Base-by-base conservation (phyloP, 2,797 vertebrate species). In the Apogon hyalosoma region DNA sequence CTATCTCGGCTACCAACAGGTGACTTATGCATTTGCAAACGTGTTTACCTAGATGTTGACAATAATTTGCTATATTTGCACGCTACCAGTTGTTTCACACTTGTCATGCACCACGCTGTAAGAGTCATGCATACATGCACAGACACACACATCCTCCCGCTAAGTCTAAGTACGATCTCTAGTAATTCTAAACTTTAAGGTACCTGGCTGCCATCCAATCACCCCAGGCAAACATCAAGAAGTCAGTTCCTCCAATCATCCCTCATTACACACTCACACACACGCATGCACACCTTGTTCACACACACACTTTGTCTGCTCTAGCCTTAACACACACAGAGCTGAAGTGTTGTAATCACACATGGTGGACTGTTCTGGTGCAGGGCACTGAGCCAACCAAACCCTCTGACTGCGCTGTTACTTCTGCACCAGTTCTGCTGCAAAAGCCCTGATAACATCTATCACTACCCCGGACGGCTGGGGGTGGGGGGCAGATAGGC, bases 401-500 rank as follows among this genome's bases (percentile, higher is more conserved):
- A 62, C 65, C 62, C 49, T 79, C 66, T 61, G 73, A 78, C 63
- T 78, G 1, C 12, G n/a, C 70, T 56, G 70, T 66, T 77, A 76
- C 55, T 71, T 56, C 58, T 82, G 57, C 70, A 64, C 55, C 63
- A 73, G 51, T 75, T 63, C 57, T 50, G 70, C 82, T 74, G 77
- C 47, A 72, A 64, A 75, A 76, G 43, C 63, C 50, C 68, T 77
- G 83, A 85, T 79, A 87, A 72, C 73, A 84, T 85, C 74, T 72
- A 65, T 69, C 63, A 70, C 63, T 31, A n/a, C 28, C 11, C 12
- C 61, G 62, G 71, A 60, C 59, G 56, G 74, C 60, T 36, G 51
- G 52, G 12, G 24, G 18, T 0, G 47, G 19, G 39, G 8, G 18
- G 12, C 10, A 42, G 62, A 73, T 13, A 52, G 43, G 36, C 68